phyloP scores from a whole-genome alignment of 2,888 invertebrate genomes.

The Callinectes sapidus region DNA sequence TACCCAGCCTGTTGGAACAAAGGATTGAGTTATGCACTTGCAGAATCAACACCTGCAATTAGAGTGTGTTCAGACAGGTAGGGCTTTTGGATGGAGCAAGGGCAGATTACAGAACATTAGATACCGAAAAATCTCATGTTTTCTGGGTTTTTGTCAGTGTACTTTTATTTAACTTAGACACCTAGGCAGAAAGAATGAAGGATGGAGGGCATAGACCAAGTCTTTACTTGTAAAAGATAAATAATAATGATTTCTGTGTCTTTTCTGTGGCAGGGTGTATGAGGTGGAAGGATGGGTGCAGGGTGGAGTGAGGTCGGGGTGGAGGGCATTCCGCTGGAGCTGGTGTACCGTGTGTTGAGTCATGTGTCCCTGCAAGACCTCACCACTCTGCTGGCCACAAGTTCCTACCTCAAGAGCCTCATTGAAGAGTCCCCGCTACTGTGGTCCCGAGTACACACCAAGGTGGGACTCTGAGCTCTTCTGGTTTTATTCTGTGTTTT shows the following conservation, averaged over 20 bases:
- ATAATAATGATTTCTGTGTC: neutral
- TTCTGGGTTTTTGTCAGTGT: too few relatives aligned
- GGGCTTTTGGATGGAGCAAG: too few relatives aligned
- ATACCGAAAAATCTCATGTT: too few relatives aligned
- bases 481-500: neutral
- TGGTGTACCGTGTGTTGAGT: slow-evolving; percentile 49
- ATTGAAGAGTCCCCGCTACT: slow-evolving; percentile 50
- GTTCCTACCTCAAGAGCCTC: slow-evolving; percentile 43
- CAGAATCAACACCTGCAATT: too few relatives aligned
- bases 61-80: too few relatives aligned
- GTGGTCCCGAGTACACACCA: slow-evolving; percentile 49
- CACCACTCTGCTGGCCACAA: slow-evolving; percentile 46
- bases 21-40: too few relatives aligned
- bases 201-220: too few relatives aligned
- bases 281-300: slow-evolving; percentile 43
- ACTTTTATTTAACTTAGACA: too few relatives aligned
- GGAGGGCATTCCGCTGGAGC: slow-evolving; percentile 52
- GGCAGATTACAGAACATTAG: too few relatives aligned
- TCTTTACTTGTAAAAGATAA: too few relatives aligned
- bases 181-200: too few relatives aligned
- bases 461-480: neutral
- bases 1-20: too few relatives aligned
- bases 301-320: slow-evolving; percentile 56
- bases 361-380: slow-evolving; percentile 46
- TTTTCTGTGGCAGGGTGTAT: slow-evolving; percentile 27